Conservation (phyloP, 2,888 invertebrate species). For the Platerodrilus igneus region DNA sequence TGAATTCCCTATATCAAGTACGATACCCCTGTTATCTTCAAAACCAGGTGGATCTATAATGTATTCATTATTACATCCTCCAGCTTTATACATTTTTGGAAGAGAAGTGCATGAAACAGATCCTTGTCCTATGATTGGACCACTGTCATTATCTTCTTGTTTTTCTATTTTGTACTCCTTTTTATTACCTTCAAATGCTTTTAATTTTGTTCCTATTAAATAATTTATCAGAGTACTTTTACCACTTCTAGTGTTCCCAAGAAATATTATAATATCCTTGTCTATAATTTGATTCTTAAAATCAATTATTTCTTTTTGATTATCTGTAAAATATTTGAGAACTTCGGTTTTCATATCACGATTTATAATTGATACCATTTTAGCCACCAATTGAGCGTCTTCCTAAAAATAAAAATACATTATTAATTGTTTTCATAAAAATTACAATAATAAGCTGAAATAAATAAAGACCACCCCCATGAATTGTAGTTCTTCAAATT, state of each 20-base stretch:
- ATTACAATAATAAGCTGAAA: no score
- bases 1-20: constrained; percentile 9
- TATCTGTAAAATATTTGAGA: no score
- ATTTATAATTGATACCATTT: no score
- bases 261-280: constrained; percentile 10
- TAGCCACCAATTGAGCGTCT: no score
- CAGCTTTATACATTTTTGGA: constrained; percentile 8
- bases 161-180: background rate
- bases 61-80: background rate
- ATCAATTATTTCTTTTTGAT: background rate
- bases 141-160: background rate
- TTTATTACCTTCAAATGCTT: background rate
- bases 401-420: no score
- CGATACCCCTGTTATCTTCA: constrained; percentile 13
- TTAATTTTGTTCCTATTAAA: constrained; percentile 7
- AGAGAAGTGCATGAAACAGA: constrained; percentile 7
- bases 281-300: constrained; percentile 9
- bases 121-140: constrained; percentile 14
- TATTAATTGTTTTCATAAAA: no score
- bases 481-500: no score
- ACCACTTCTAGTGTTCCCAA: constrained; percentile 14
- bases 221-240: constrained; percentile 15
- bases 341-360: no score
- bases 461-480: no score
- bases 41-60: constrained; percentile 14